Base-by-base conservation (phyloP, 2,113 vertebrate genomes). In the Rana temporaria region DNA sequence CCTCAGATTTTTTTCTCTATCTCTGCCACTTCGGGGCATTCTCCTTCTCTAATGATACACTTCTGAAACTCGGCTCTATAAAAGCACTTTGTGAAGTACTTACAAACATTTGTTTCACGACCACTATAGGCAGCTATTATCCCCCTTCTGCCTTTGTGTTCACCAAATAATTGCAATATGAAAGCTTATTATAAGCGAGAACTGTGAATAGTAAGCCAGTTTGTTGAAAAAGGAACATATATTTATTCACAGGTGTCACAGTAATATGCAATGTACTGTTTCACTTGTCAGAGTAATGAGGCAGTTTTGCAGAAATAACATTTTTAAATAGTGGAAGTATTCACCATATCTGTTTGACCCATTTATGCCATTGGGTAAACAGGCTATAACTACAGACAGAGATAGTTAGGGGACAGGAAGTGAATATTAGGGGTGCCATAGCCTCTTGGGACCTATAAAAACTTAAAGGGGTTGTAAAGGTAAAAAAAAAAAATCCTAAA, bases 41-140 rank as follows among this genome's bases (percentile, higher is more conserved):
- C 34, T 80, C 56, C n/a, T 19, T 30, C 59, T 19, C 24, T 62
- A 80, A 80, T 70, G 34, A 70, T 80, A 70, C 30, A 60, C 20
- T 80, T 34, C 8, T 52, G 18, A 80, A 70, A 60, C 17, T 34
- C 78, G 0, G n/a, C 78, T 59, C 22, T 79, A 57, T 18, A 26
- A 60, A 70, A 67, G 52, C 63, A 68, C 20, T 19, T 60, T 52
- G 20, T 48, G 59, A 59, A 70, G 78, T 32, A 48, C 66, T 70
- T 80, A n/a, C 42, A 48, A 48, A 48, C 42, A 48, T 53, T 57
- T 53, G 18, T 65, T 78, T 78, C 26, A 9, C 0, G 55, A 48
- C 22, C 42, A 78, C 32, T 78, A 42, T 78, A 65, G 17, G 60
- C 62, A n/a, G 26, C 53, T 26, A 73, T 73, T 75, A 62, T n/a